Base-by-base conservation (phyloP, 2,888 invertebrate genomes). In the Dryomyza anilis region DNA sequence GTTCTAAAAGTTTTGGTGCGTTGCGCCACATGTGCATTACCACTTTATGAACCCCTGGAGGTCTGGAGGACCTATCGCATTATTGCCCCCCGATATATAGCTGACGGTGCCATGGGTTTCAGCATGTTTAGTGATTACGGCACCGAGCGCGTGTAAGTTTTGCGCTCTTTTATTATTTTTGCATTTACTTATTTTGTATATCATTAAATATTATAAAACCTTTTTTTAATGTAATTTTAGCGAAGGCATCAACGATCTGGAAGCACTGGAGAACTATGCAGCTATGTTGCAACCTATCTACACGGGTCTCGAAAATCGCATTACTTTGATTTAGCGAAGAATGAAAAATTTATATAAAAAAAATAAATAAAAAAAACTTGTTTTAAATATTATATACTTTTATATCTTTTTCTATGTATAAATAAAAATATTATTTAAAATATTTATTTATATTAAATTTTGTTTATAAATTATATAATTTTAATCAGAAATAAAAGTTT, bases 31-130 rank as follows among this genome's bases (percentile, higher is more conserved):
- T 92, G 92, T 80, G 79, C 78, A 8, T 80, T 88, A 43, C 91
- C 91, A 12, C 76, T 74, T 10, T 91, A 87, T 81, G 79, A 84
- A 68, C 85, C 87, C 0, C 80, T 92, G 10, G 83, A 87, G 50
- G 70, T 76, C 0, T 78, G 85, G 57, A 81, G 85, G 70, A 84
- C 82, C 48, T 92, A 92, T 82, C 82, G 86, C 19, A 81, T 92
- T 1, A 81, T 88, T 27, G 78, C 88, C 5, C 85, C 86, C 52
- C 84, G 85, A 67, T 91, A 88, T 76, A 79, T 91, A 66, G 85
- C 86, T 1, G 84, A 83, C 45, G 91, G 91, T 14, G 91, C 91
- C 56, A 89, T 90, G 72, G 89, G 89, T 0, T 90, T 86, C 76
- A 73, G 83, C 62, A 85, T 86, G 62, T 77, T 83, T 78, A 68